These are phyloP conservation scores for Sigmodon hispidus DNA, from an alignment of 2,113 vertebrate genomes.

Conservation along the genomic window DNA sequence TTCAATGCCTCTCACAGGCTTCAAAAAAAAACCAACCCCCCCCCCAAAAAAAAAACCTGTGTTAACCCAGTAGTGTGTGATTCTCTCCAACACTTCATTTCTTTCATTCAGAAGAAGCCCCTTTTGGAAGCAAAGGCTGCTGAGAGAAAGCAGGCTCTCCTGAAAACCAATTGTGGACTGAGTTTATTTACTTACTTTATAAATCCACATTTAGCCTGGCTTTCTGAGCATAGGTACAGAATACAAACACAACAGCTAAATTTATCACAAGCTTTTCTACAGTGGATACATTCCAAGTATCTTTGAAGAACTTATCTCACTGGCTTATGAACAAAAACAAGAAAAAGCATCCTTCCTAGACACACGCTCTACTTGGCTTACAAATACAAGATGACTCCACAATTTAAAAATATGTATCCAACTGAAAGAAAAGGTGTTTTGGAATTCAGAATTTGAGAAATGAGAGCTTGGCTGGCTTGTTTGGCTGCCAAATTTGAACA, in stretches of 20 bases:
- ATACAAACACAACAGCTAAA: conserved; percentile 29
- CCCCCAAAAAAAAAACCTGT: background rate
- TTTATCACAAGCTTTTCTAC: background rate
- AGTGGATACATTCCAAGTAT: conserved; percentile 12
- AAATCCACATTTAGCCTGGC: conserved; percentile 12
- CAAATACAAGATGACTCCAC: background rate
- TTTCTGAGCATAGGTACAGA: background rate
- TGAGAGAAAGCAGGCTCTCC: conserved; percentile 5
- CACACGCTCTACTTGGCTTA: background rate
- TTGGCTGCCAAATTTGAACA: background rate
- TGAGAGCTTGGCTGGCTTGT: background rate
- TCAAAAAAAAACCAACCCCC: background rate
- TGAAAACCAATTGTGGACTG: conserved; percentile 10
- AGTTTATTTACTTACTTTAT: conserved; percentile 55
- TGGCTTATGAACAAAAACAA: conserved; percentile 9
- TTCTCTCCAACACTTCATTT: background rate
- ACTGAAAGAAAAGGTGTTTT: conserved; percentile 27
- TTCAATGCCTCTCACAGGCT: background rate
- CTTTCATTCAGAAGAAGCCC: background rate
- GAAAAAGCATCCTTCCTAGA: conserved; percentile 12
- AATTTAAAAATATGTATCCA: background rate
- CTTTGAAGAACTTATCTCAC: background rate
- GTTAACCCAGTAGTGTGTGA: background rate
- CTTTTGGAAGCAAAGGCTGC: background rate
- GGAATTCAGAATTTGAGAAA: background rate